These are phyloP conservation scores for Cerceris ruficornis DNA, from an alignment of 2,888 invertebrate genomes.

Conservation along the genomic window DNA sequence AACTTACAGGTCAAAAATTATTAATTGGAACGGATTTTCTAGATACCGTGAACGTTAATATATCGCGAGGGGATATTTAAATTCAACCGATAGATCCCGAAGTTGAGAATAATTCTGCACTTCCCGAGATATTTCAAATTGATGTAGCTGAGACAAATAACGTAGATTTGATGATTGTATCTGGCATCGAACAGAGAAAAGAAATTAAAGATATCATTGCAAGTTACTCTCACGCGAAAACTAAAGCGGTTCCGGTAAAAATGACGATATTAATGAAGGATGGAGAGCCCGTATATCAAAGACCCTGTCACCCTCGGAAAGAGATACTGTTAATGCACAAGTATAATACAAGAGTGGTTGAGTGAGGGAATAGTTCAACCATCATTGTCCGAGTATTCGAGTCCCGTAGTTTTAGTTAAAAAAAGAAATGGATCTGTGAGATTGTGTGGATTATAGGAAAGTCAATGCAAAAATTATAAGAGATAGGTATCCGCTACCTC, in stretches of 20 bases:
- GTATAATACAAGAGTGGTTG: background rate
- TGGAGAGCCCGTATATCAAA: background rate
- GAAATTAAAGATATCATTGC: background rate
- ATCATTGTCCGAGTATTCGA: slow-evolving; percentile 2
- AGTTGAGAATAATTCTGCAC: background rate
- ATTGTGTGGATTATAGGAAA: background rate
- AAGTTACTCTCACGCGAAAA: background rate
- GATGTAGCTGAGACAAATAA: too few relatives aligned
- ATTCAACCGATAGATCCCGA: background rate
- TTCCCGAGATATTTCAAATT: too few relatives aligned
- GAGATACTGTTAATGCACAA: background rate
- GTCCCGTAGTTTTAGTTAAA: slow-evolving; percentile 7
- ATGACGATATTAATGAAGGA: background rate
- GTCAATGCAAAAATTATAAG: slow-evolving; percentile 5
- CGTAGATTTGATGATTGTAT: background rate
- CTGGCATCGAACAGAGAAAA: background rate
- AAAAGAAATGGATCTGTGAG: background rate
- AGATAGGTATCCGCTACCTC: slow-evolving; percentile 7
- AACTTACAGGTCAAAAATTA: too few relatives aligned
- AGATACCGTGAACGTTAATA: too few relatives aligned
- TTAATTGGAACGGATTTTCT: too few relatives aligned
- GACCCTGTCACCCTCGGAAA: background rate
- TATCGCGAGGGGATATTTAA: slow-evolving; percentile 5
- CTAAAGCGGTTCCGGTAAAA: background rate
- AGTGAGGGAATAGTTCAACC: background rate